Evolutionary conservation across 2,888 invertebrate genomes (phyloP).

Genomic region (Mycogona germanica): DNA sequence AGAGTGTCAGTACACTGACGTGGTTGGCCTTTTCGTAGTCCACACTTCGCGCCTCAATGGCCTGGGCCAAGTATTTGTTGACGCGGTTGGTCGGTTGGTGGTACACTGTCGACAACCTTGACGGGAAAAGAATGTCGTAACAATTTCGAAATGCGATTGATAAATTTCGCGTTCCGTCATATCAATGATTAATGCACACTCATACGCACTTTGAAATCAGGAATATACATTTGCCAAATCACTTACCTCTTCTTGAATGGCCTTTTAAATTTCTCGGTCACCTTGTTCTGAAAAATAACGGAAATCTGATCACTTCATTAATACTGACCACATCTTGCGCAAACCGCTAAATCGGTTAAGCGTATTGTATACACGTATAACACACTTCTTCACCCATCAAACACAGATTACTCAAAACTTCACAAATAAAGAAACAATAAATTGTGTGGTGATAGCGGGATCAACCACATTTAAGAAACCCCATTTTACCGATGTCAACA

Average conservation of each 20-base stretch:
- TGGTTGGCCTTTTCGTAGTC: slow-evolving; percentile 81
- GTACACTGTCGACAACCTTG: slow-evolving; percentile 38
- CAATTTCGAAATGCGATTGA: slow-evolving; percentile 1
- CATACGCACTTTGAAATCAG: not conserved
- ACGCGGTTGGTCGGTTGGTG: slow-evolving; percentile 83
- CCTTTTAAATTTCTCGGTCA: slow-evolving; percentile 74
- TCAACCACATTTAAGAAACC: no score
- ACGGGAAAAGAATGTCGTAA: not conserved
- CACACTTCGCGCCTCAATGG: slow-evolving; percentile 78
- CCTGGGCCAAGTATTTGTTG: slow-evolving; percentile 82
- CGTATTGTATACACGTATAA: no score
- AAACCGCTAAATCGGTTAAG: no score
- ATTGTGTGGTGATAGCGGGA: no score
- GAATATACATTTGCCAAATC: not conserved
- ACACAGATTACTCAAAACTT: no score
- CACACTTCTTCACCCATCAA: no score
- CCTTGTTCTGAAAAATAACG: slow-evolving; percentile 53
- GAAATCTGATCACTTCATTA: no score
- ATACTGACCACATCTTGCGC: no score
- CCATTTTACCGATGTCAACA: no score
- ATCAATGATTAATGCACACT: not conserved
- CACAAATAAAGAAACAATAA: no score
- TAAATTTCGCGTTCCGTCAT: not conserved
- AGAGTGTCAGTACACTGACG: slow-evolving; percentile 69
- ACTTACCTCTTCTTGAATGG: slow-evolving; percentile 63